Evolutionary conservation across 2,888 invertebrate species (phyloP).

Genomic region (Ametastegia equiseti): DNA sequence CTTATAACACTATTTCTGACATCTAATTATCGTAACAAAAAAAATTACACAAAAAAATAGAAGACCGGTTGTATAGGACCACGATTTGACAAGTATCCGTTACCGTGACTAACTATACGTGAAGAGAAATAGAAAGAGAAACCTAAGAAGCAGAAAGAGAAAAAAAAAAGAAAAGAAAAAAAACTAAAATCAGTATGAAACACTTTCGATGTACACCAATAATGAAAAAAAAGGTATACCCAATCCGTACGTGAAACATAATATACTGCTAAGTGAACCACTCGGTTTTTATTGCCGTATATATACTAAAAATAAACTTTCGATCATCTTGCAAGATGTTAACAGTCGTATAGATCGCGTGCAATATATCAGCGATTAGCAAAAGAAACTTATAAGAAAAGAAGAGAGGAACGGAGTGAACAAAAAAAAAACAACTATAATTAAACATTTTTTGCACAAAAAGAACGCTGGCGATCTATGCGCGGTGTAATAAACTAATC

Average conservation of each 20-base stretch:
- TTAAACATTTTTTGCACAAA: neutral
- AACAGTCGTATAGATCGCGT: neutral
- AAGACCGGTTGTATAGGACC: conserved; percentile 1
- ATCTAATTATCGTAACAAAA: neutral
- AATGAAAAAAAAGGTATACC: neutral
- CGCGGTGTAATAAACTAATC: conserved; percentile 13
- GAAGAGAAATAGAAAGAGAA: conserved; percentile 10
- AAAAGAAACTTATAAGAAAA: neutral
- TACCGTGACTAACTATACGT: neutral
- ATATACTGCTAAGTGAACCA: neutral
- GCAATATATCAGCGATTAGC: neutral
- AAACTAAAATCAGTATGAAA: conserved; percentile 1
- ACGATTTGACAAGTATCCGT: neutral
- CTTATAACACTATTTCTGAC: neutral
- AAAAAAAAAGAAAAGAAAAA: conserved; percentile 20
- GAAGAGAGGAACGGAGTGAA: neutral
- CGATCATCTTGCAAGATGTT: neutral
- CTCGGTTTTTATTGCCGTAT: neutral
- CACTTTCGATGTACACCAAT: neutral
- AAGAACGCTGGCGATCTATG: neutral
- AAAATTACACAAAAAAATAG: neutral
- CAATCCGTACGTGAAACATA: neutral
- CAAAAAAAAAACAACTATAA: neutral
- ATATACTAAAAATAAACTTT: conserved; percentile 21
- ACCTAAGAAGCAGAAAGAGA: conserved; percentile 4